Conservation (phyloP, 2,113 vertebrate genomes). For the Gopherus evgoodei region DNA sequence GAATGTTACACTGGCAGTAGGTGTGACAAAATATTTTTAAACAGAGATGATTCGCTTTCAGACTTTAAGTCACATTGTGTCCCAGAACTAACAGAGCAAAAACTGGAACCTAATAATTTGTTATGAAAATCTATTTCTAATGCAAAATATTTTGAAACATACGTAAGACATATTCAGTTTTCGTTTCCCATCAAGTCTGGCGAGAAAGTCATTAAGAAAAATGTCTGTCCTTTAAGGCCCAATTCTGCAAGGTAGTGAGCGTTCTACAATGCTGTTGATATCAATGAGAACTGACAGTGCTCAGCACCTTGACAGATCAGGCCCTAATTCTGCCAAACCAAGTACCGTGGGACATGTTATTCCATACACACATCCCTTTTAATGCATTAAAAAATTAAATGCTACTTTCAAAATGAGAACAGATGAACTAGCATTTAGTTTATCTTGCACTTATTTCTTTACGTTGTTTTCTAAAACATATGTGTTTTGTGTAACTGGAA, state of each 20-base stretch:
- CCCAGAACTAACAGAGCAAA: slow-evolving; percentile 59
- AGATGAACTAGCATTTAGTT: background rate
- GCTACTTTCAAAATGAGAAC: slow-evolving; percentile 26
- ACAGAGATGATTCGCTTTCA: slow-evolving; percentile 63
- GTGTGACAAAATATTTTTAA: slow-evolving; percentile 67
- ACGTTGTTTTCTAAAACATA: background rate
- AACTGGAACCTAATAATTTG: slow-evolving; percentile 61
- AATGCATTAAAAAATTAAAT: background rate
- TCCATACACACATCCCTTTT: slow-evolving; percentile 22
- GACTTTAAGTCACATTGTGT: slow-evolving; percentile 66
- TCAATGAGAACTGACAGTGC: background rate
- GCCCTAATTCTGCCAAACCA: slow-evolving; percentile 30
- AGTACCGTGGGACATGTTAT: slow-evolving; percentile 29
- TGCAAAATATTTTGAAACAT: slow-evolving; percentile 27
- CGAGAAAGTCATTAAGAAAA: slow-evolving; percentile 24
- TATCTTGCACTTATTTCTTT: background rate
- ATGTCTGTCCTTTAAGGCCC: slow-evolving; percentile 34
- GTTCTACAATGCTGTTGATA: background rate
- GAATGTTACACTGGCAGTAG: slow-evolving; percentile 51
- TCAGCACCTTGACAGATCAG: background rate
- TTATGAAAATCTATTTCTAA: slow-evolving; percentile 65
- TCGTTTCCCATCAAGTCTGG: slow-evolving; percentile 33
- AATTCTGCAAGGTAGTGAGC: slow-evolving; percentile 31
- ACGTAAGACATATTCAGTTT: background rate
- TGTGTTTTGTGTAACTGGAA: background rate